phyloP scores from a whole-genome alignment of 2,113 vertebrate genomes.

The Promerops cafer region DNA sequence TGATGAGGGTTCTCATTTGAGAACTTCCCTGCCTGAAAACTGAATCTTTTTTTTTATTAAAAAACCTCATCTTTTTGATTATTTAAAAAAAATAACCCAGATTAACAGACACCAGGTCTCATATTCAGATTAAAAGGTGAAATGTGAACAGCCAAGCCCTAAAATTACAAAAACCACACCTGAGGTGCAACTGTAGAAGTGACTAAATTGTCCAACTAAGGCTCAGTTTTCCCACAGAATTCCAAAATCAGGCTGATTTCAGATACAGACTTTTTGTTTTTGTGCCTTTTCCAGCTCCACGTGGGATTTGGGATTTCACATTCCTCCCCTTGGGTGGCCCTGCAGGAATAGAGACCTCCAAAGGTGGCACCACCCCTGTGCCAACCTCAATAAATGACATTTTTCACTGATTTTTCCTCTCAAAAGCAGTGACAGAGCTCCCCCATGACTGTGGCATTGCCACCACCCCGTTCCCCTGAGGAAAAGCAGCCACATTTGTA shows the following conservation, averaged over 20 bases:
- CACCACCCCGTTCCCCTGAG: background rate
- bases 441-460: too few relatives aligned
- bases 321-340: background rate
- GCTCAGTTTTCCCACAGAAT: background rate
- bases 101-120: background rate
- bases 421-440: background rate
- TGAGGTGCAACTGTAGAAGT: background rate
- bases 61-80: background rate
- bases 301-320: background rate
- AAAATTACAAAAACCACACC: background rate
- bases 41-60: background rate
- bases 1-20: too few relatives aligned
- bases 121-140: background rate
- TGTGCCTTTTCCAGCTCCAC: background rate
- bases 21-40: background rate
- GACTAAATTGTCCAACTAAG: background rate
- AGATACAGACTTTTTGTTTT: background rate
- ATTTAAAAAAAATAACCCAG: background rate
- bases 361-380: background rate
- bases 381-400: background rate
- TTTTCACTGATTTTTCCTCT: background rate
- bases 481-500: background rate
- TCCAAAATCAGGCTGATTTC: background rate
- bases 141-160: background rate
- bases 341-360: background rate